A percentile compares a stretch with the other conserved stretches of the same genome.
These are phyloP conservation scores for Cyanoramphus novaezelandiae DNA, from an alignment of 2,113 vertebrate species.

Conservation along the genomic window DNA sequence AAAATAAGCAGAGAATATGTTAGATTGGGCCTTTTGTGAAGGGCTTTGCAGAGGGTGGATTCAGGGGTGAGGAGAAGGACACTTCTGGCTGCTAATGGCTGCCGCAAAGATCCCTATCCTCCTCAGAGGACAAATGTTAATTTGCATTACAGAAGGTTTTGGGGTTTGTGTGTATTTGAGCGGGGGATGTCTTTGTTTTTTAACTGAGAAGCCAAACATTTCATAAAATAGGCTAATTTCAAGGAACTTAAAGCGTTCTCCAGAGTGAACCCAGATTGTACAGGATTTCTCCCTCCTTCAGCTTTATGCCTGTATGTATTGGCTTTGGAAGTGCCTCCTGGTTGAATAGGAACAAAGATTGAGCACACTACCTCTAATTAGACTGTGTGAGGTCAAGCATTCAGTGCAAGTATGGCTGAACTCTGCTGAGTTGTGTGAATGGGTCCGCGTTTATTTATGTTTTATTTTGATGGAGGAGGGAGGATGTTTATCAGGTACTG, in stretches of 20 bases:
- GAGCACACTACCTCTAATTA: neutral
- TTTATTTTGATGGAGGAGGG: neutral
- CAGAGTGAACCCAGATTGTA: neutral
- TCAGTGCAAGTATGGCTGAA: fast-evolving
- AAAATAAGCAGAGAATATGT: neutral
- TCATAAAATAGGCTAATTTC: neutral
- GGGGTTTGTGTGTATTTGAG: neutral
- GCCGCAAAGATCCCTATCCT: neutral
- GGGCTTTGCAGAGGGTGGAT: neutral
- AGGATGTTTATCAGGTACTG: neutral
- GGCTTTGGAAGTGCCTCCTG: neutral
- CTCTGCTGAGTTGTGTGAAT: neutral
- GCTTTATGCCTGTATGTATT: neutral
- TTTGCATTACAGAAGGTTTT: conserved; percentile 41
- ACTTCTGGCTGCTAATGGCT: neutral
- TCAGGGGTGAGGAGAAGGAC: neutral
- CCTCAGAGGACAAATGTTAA: neutral
- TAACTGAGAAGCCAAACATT: neutral
- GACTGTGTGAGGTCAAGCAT: neutral
- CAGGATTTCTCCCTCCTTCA: neutral
- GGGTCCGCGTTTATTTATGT: neutral
- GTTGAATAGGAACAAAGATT: neutral
- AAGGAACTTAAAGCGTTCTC: neutral
- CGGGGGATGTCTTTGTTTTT: neutral
- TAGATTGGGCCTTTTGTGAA: neutral